Evolutionary conservation across 2,888 invertebrate species (phyloP), one percentile per base, ranked within the genome.

Genomic region (Microdon myrmicae): DNA sequence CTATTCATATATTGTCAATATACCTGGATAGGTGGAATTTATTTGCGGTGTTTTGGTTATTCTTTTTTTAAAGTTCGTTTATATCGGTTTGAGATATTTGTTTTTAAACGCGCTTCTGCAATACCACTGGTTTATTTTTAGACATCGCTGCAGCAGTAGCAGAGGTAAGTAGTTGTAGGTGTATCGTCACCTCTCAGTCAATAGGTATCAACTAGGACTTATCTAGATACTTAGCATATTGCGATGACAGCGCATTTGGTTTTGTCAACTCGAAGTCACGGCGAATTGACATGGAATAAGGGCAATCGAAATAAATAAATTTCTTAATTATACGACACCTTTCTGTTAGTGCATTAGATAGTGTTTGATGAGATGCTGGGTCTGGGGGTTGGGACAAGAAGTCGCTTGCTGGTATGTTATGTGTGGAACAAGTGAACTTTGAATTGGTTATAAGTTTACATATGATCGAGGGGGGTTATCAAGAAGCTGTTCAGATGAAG

Each of bases 311-410:
- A 47, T 64, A 51, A 58, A 64, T 64, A 58, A 37, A 64, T 64
- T 64, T 58, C 64, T 64, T 64, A 64, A 64, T 64, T 58, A 64
- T 58, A 45, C 34, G 53, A 64, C 64, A 64, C 58, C 64, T 61
- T 32, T 47, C 32, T 23, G 16, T 8, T 41, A 22, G 28, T 31
- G 20, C 29, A 56, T 41, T 38, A n/a, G 44, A 55, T 39, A 19
- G 37, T 9, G 25, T 6, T n/a, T 10, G 22, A 25, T 34, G 45
- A 39, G 44, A 54, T 39, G 59, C 23, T 17, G 12, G 31, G 19
- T 22, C 17, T 31, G n/a, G 12, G n/a, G 13, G 20, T 22, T 37
- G 17, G 7, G n/a, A n/a, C 17, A 47, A 48, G 38, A 44, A 38
- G 58, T 43, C 53, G 37, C 35, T 29, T 51, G 41, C 56, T 47